These are phyloP conservation scores for Microcebus griseorufus DNA, from an alignment of 2,113 vertebrate genomes.

Conservation along the genomic window DNA sequence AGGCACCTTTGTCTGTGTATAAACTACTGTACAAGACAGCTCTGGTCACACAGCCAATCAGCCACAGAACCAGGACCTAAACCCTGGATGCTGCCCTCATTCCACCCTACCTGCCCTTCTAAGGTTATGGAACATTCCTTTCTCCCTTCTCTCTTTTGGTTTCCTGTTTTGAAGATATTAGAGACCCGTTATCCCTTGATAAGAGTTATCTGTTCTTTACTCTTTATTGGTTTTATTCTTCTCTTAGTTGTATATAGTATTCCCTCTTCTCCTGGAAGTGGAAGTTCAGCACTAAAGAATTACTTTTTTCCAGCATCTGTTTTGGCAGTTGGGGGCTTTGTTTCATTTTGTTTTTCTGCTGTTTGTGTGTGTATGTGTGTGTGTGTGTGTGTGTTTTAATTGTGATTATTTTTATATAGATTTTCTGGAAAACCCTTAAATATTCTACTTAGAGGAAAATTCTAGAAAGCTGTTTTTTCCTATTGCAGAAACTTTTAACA, in stretches of 20 bases:
- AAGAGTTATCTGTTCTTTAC: neutral
- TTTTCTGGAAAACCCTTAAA: neutral
- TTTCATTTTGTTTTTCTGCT: conserved; percentile 12
- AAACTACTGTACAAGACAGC: neutral
- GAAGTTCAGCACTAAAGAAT: neutral
- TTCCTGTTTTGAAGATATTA: neutral
- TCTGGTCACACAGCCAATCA: neutral
- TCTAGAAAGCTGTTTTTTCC: conserved; percentile 16
- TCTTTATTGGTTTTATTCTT: neutral
- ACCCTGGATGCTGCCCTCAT: neutral
- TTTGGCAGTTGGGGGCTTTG: neutral
- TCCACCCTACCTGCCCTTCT: neutral
- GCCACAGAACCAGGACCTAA: neutral
- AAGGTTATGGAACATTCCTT: neutral
- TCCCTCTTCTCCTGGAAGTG: neutral
- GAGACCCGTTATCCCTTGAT: neutral
- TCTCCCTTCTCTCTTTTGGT: neutral
- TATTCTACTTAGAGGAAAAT: conserved; percentile 4
- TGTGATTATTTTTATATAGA: conserved; percentile 25
- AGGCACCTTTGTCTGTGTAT: neutral
- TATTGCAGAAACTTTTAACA: conserved; percentile 34
- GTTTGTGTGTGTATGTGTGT: neutral
- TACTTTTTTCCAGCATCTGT: conserved; percentile 1
- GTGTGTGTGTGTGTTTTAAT: neutral
- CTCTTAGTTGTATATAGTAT: neutral